Percentiles rank a stretch among this genome's conserved stretches.
phyloP scores from a whole-genome alignment of 2,888 invertebrate species.

The Lymantria monacha region DNA sequence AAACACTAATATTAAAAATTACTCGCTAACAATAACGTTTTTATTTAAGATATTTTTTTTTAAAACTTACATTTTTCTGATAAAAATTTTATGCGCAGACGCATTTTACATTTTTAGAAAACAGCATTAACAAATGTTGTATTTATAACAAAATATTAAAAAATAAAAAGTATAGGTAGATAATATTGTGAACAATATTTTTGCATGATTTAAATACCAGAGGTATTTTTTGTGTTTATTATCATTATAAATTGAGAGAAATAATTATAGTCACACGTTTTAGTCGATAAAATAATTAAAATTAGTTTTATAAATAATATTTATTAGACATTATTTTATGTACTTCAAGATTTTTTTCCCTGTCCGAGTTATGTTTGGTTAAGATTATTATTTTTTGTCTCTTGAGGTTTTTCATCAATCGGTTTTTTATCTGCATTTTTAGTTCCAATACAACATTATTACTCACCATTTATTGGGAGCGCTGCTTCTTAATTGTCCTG shows the following conservation, averaged over 20 bases:
- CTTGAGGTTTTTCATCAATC: conserved; percentile 19
- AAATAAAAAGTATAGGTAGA: conserved; percentile 16
- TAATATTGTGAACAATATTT: conserved; percentile 26
- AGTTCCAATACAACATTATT: conserved; percentile 38
- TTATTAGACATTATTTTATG: conserved; percentile 23
- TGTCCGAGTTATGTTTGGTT: conserved; percentile 21
- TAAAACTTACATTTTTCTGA: not conserved
- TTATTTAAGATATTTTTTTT: conserved; percentile 30
- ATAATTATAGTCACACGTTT: conserved; percentile 19
- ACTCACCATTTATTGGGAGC: conserved; percentile 46
- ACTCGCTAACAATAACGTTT: conserved; percentile 37
- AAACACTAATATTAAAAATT: conserved; percentile 45
- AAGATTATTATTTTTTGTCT: conserved; percentile 21
- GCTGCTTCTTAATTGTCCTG: conserved; percentile 37
- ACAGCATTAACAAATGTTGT: conserved; percentile 27
- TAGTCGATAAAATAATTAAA: conserved; percentile 43
- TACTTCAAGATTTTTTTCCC: conserved; percentile 34
- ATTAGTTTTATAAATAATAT: conserved; percentile 32
- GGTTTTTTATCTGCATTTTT: conserved; percentile 30
- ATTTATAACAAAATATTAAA: conserved; percentile 18
- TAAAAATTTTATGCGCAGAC: conserved; percentile 22
- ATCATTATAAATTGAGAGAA: not conserved
- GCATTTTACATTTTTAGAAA: conserved; percentile 34
- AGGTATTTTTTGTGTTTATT: conserved; percentile 13
- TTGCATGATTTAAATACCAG: conserved; percentile 14